Evolutionary conservation across 2,797 vertebrate species (phyloP), one percentile per base, ranked within the genome.

Genomic region (Macropodus opercularis): DNA sequence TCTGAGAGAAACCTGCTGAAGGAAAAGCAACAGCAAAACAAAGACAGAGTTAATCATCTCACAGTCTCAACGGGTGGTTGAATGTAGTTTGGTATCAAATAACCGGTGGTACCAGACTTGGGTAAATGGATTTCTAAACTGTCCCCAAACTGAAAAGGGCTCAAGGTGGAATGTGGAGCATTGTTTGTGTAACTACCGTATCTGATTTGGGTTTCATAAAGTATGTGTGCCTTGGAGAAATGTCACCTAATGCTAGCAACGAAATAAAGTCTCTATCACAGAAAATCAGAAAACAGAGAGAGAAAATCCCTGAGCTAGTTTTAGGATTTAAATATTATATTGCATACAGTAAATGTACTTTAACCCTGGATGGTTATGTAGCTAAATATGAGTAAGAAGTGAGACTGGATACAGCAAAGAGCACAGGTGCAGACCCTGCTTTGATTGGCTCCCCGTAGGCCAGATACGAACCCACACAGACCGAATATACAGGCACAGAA

Each of bases 41-140:
- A 88, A 90, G 85, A 73, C 74, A 75, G 84, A 81, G 88, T 90
- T 91, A 90, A 89, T 90, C 79, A 90, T 91, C 86, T 77, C 70
- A 83, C 78, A 88, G 81, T 75, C 77, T 75, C 53, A 55, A 31
- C 40, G 50, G 61, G 68, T 59, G 61, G 81, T 65, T 75, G 75
- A 84, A 72, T 73, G 72, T 29, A 80, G 83, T 68, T 82, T 87
- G 80, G 83, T 81, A 84, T 83, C 77, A 69, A 83, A 87, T 69
- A 63, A 53, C 80, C 82, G 85, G 79, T 75, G 69, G 79, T 82
- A 75, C 82, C 87, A 88, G 85, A 84, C 86, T 29, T 78, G 47
- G 57, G 48, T 60, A 74, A 75, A 84, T 57, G 32, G 63, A 67
- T 73, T 75, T 77, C 49, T 42, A 58, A 70, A 72, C 70, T 67